Percentiles rank a stretch among this genome's conserved stretches.
Evolutionary conservation across 2,888 invertebrate genomes (phyloP).

Genomic region (Unio delphinus): DNA sequence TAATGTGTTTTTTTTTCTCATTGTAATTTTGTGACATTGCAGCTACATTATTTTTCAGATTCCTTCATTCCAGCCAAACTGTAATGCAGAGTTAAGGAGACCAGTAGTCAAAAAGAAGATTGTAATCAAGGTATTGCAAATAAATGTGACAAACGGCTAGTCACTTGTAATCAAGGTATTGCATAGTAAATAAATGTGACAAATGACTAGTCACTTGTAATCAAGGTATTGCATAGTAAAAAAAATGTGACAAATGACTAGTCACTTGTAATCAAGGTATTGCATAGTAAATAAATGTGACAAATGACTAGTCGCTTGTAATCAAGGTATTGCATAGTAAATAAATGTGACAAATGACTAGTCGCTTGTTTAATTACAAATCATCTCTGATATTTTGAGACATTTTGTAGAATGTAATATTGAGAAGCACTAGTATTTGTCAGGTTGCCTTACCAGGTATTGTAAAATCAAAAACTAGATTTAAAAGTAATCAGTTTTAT

Average conservation of each 20-base stretch:
- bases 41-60: constrained; percentile 25
- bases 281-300: too few relatives aligned
- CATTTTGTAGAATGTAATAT: too few relatives aligned
- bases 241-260: too few relatives aligned
- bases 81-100: constrained; percentile 24
- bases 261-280: too few relatives aligned
- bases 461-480: too few relatives aligned
- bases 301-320: constrained; percentile 11
- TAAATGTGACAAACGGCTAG: too few relatives aligned
- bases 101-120: constrained; percentile 46
- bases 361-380: too few relatives aligned
- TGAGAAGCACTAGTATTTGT: too few relatives aligned
- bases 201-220: too few relatives aligned
- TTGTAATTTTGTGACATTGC: neutral
- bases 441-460: too few relatives aligned
- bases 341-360: neutral
- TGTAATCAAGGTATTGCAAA: constrained; percentile 37
- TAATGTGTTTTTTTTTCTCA: neutral
- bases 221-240: constrained; percentile 20
- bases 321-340: constrained; percentile 33
- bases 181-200: neutral
- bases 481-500: too few relatives aligned
- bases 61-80: constrained; percentile 35
- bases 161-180: constrained; percentile 15
- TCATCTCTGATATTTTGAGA: too few relatives aligned